These are phyloP conservation scores for Limonius californicus DNA, from an alignment of 1,140 invertebrate genomes.

Conservation along the genomic window DNA sequence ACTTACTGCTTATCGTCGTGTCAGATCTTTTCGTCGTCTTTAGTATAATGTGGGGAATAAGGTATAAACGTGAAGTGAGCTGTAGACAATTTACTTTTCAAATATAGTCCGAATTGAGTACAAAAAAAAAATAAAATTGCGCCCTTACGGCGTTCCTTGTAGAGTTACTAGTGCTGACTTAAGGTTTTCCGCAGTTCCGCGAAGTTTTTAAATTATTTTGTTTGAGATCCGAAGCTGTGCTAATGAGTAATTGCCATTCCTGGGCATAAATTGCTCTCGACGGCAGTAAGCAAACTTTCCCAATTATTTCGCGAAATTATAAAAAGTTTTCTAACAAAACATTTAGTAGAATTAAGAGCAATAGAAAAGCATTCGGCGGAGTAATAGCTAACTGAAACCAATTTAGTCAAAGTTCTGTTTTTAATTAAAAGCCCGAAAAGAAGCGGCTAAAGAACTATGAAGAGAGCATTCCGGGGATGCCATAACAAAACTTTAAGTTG, in stretches of 20 bases:
- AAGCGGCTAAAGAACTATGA: neutral
- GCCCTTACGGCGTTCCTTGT: too few species aligned
- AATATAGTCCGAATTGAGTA: too few species aligned
- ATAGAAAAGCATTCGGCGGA: neutral
- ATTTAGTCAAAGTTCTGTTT: constrained; percentile 1
- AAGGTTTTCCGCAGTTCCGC: too few species aligned
- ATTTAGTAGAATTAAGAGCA: neutral
- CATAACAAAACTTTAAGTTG: constrained; percentile 9
- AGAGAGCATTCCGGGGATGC: neutral
- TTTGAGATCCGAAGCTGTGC: too few species aligned
- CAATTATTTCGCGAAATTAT: constrained; percentile 4
- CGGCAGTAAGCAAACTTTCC: neutral
- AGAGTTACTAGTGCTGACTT: too few species aligned
- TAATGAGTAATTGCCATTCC: neutral
- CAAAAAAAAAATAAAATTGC: too few species aligned
- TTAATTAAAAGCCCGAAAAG: neutral
- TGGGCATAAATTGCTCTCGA: neutral
- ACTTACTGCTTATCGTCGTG: too few species aligned
- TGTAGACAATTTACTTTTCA: too few species aligned
- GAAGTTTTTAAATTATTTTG: too few species aligned
- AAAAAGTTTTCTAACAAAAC: neutral
- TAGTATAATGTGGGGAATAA: too few species aligned
- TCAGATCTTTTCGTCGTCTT: too few species aligned
- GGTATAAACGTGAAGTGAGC: too few species aligned
- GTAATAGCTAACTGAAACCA: constrained; percentile 5